Evolutionary conservation across 2,888 invertebrate species (phyloP).

Genomic region (Osmoderma eremita): DNA sequence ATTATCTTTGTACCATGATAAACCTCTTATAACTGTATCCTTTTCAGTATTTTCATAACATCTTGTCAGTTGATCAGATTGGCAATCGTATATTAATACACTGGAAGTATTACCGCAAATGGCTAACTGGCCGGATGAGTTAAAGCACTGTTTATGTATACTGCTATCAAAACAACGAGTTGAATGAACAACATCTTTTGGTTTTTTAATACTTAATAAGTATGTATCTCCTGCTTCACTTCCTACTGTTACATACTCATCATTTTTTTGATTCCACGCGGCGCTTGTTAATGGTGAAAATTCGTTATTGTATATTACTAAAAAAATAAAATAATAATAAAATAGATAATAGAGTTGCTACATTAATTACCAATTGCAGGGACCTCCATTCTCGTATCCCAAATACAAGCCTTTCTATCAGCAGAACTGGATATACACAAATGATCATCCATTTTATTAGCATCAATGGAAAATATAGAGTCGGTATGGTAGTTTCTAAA

Average conservation of each 20-base stretch:
- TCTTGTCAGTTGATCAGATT: constrained; percentile 55
- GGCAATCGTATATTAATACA: constrained; percentile 63
- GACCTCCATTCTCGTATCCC: constrained; percentile 64
- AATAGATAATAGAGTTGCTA: background rate
- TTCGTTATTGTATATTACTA: constrained; percentile 62
- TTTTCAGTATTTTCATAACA: constrained; percentile 65
- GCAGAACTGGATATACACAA: constrained; percentile 66
- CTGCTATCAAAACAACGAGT: constrained; percentile 57
- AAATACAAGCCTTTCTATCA: constrained; percentile 64
- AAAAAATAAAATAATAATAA: constrained; percentile 44
- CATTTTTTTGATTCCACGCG: constrained; percentile 62
- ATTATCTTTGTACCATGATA: constrained; percentile 66
- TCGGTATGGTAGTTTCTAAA: constrained; percentile 59
- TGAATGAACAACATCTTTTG: constrained; percentile 57
- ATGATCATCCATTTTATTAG: constrained; percentile 63
- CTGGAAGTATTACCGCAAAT: constrained; percentile 64
- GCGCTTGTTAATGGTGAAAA: constrained; percentile 62
- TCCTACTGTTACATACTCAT: constrained; percentile 65
- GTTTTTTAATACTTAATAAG: constrained; percentile 66
- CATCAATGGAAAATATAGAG: constrained; percentile 61
- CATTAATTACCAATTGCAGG: constrained; percentile 58
- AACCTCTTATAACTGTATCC: constrained; percentile 67
- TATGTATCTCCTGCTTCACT: constrained; percentile 66
- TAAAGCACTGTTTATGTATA: constrained; percentile 62
- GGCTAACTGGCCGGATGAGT: constrained; percentile 62